Evolutionary conservation across 92 coral and sea anemone species (phyloP), one percentile per base, ranked within the genome.

Genomic region (Blastomussa wellsi): DNA sequence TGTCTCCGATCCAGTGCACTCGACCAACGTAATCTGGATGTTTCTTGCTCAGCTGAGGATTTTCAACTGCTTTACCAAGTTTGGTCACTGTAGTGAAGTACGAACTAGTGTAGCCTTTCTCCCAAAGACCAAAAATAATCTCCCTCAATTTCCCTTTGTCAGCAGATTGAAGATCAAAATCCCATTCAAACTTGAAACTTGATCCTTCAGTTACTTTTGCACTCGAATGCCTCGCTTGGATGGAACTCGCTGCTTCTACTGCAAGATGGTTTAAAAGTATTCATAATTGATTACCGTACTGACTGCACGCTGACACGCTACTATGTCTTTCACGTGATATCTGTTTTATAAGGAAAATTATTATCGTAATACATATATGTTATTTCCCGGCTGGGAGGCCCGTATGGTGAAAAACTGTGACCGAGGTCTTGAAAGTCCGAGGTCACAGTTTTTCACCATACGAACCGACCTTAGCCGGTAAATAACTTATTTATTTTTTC

Each of bases 111-210:
- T 55, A 84, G 16, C 82, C 88, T 6, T 74, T 62, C 41, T 64
- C 82, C 88, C 88, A 84, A 22, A 74, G 67, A 37, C 88, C 88
- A 76, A 84, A 84, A 32, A 77, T 72, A 31, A 84, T 42, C n/a
- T 73, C 65, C 20, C 32, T 33, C 9, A 84, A 44, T 0, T 67
- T 76, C 42, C 26, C 44, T 55, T 35, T 20, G 38, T 76, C 76
- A 15, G 49, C 20, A 65, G 74, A 35, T n/a, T 39, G 62, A 44
- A 84, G 75, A 33, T 14, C 11, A 64, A 42, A 84, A 47, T 77
- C 76, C 88, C 88, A 84, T 39, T 59, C 59, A 14, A 84, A 76
- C 22, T 38, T 75, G 64, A 65, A 44, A 28, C 38, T 59, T 42
- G 62, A 64, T 7, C 88, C 88, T 62, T 84, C 88, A 35, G 35